Evolutionary conservation across 2,888 invertebrate species (phyloP).

Genomic region (Limnephilus auricula): DNA sequence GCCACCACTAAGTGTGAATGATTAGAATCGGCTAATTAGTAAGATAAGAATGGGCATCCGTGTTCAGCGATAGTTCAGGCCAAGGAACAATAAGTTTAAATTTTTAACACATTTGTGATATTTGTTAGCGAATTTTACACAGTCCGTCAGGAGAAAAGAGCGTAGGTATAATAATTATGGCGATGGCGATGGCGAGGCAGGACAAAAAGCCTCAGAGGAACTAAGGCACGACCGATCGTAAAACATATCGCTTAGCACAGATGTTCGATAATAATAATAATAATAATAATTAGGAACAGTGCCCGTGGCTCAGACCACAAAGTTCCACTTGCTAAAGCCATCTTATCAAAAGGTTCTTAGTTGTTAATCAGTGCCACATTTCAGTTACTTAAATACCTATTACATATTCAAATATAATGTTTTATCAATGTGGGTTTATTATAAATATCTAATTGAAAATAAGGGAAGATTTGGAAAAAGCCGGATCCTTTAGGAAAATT

Average conservation of each 20-base stretch:
- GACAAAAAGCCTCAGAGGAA: neutral
- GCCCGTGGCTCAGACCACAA: neutral
- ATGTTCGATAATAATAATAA: slow-evolving; percentile 19
- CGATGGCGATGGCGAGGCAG: neutral
- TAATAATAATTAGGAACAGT: slow-evolving; percentile 6
- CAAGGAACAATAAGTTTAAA: neutral
- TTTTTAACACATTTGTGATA: neutral
- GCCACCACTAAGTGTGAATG: neutral
- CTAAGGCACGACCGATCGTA: slow-evolving; percentile 20
- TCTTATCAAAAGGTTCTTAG: neutral
- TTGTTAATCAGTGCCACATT: neutral
- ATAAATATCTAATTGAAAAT: neutral
- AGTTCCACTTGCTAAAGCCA: neutral
- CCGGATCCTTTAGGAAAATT: too few relatives aligned
- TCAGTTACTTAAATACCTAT: too few relatives aligned
- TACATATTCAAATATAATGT: neutral
- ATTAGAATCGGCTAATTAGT: neutral
- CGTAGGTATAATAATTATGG: neutral
- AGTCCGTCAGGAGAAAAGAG: neutral
- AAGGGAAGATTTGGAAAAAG: neutral
- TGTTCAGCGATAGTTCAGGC: neutral
- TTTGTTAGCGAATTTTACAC: neutral
- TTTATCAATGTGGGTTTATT: neutral
- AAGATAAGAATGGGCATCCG: neutral
- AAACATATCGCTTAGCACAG: slow-evolving; percentile 33